Evolutionary conservation across 2,113 vertebrate genomes (phyloP), one percentile per base, ranked within the genome.

Genomic region (Osmerus mordax): DNA sequence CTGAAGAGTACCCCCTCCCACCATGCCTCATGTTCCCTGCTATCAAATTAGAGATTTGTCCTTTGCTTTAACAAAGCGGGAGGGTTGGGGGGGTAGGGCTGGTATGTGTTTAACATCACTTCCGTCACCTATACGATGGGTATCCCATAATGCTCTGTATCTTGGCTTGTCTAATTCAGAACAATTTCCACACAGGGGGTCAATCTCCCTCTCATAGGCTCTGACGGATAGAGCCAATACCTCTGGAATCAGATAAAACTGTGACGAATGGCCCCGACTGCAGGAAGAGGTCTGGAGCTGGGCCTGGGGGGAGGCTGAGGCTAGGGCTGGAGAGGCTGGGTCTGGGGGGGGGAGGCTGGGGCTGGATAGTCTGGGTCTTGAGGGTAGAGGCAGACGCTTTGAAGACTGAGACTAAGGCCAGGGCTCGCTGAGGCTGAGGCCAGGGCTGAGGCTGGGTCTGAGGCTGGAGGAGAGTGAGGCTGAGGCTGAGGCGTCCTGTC

Each of bases 241-340:
- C 92, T 94, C 89, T 90, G 89, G 90, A 95, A 97, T 98, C 95
- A 96, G 94, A 97, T 97, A 96, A 96, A 95, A 94, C 93, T 91
- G 95, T 97, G 96, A 97, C 94, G 92, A 96, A 97, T 96, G 91
- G 87, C 91, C 94, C 84, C 79, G 83, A 47, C 41, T 47, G 41
- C 41, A 47, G 41, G 41, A 12, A 47, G 41, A 47, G 41, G 41
- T 47, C 32, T 36, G 32, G 32, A 75, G 81, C 86, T 56, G 76
- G 81, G 78, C 88, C 72, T 87, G 83, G 89, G 91, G 88, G 88
- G 89, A 89, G 72, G 87, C 32, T 87, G 74, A 82, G 80, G 81
- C 72, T 80, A 79, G 81, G 84, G 83, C 53, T 25, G 28, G 55
- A 65, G 78, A 73, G 60, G 23, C 19, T 58, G 78, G 70, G 62